A percentile compares a stretch with the other conserved stretches of the same genome.
Evolutionary conservation across 2,113 vertebrate species (phyloP).

Genomic region (Monopterus albus): DNA sequence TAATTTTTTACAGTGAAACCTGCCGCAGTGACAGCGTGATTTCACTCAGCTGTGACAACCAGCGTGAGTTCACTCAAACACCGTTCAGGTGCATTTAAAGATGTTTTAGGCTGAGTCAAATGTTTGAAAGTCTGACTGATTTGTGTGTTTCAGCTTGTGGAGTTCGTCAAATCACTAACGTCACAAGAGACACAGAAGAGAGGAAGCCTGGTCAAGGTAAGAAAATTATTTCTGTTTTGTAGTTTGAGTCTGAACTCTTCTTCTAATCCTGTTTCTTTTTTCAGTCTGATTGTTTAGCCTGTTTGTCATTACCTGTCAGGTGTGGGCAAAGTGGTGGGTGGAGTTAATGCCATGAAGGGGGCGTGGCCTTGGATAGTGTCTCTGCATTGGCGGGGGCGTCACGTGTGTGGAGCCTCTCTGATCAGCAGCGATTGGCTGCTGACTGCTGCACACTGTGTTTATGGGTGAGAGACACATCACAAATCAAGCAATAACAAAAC

Average conservation of each 20-base stretch:
- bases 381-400: slow-evolving; percentile 76
- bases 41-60: slow-evolving; percentile 84
- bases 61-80: slow-evolving; percentile 85
- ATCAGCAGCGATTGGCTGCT: slow-evolving; percentile 89
- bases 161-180: slow-evolving; percentile 36
- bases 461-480: slow-evolving; percentile 82
- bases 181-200: fast-evolving
- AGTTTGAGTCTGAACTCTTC: background rate
- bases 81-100: background rate
- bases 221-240: background rate
- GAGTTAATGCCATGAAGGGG: slow-evolving; percentile 81
- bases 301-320: slow-evolving; percentile 25
- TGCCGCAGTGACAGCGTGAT: slow-evolving; percentile 82
- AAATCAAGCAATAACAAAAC: too few species aligned
- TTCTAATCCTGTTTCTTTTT: background rate
- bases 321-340: slow-evolving; percentile 84
- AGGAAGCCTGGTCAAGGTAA: slow-evolving; percentile 8
- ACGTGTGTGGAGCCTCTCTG: slow-evolving; percentile 87
- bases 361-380: slow-evolving; percentile 93
- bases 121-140: background rate
- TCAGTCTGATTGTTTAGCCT: background rate
- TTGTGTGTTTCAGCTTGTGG: slow-evolving; percentile 87
- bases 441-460: slow-evolving; percentile 93
- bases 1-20: slow-evolving; percentile 77
- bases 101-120: background rate